Percentiles rank a stretch among this genome's conserved stretches.
These are phyloP conservation scores for Myotis davidii DNA, from an alignment of 2,113 vertebrate genomes.

Conservation along the genomic window DNA sequence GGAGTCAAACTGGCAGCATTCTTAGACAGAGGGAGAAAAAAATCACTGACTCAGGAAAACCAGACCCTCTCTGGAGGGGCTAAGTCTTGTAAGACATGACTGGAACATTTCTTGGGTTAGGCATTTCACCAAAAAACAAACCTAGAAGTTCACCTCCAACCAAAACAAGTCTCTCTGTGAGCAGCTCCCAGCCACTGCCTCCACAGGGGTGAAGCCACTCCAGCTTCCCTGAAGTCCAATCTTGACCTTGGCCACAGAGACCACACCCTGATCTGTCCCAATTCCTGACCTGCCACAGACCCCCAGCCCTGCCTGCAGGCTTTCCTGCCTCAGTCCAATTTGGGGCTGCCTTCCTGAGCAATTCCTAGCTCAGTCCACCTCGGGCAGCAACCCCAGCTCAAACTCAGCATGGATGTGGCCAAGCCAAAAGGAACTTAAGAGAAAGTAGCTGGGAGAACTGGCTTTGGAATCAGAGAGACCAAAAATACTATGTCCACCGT, in stretches of 20 bases:
- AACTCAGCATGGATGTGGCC: background rate
- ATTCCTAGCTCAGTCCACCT: background rate
- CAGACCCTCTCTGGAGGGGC: constrained; percentile 60
- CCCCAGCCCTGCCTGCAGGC: background rate
- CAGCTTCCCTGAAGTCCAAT: background rate
- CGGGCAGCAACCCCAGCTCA: background rate
- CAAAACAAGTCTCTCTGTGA: constrained; percentile 56
- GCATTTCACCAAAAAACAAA: constrained; percentile 58
- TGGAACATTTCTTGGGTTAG: constrained; percentile 71
- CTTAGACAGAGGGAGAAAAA: constrained; percentile 64
- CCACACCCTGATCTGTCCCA: background rate
- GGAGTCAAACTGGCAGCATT: constrained; percentile 62
- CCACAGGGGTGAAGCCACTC: background rate
- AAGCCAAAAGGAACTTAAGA: background rate
- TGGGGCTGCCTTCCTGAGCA: background rate
- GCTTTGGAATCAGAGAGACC: background rate
- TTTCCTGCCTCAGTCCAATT: background rate
- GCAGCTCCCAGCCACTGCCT: background rate
- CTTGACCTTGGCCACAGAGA: background rate
- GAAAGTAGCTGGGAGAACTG: background rate
- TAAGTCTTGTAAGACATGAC: constrained; percentile 38
- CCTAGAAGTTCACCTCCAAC: constrained; percentile 48
- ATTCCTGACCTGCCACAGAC: background rate
- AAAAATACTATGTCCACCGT: background rate
- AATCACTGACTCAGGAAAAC: constrained; percentile 62